A percentile compares a stretch with the other conserved stretches of the same genome.
These are phyloP conservation scores for Apogon talboti DNA, from an alignment of 2,797 vertebrate genomes.

Conservation along the genomic window DNA sequence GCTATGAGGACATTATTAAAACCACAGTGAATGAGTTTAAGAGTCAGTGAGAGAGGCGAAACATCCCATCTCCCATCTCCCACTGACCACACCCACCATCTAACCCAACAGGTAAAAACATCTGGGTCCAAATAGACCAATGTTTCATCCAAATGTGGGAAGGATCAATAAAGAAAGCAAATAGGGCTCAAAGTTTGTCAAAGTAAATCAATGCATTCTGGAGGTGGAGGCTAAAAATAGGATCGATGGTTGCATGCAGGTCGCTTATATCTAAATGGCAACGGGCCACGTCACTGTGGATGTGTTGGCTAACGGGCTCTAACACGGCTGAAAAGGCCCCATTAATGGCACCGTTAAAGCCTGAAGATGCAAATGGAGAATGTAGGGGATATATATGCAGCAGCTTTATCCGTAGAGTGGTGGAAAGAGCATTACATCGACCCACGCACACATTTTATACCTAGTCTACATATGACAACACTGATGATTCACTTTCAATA, in stretches of 20 bases:
- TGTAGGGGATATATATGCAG: conserved; percentile 11
- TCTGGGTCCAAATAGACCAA: neutral
- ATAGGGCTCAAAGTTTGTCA: conserved; percentile 33
- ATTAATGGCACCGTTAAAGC: conserved; percentile 33
- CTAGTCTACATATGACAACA: conserved; percentile 3
- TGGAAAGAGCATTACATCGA: conserved; percentile 8
- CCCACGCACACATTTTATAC: neutral
- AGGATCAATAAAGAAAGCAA: conserved; percentile 33
- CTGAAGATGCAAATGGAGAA: conserved; percentile 20
- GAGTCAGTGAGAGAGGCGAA: no score
- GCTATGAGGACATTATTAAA: no score
- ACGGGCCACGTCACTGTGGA: conserved; percentile 19
- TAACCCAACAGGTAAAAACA: no score
- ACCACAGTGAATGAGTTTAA: no score
- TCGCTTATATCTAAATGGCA: conserved; percentile 26
- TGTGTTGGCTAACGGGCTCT: conserved; percentile 20
- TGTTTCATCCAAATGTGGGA: conserved; percentile 24
- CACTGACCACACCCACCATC: neutral
- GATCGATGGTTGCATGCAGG: conserved; percentile 30
- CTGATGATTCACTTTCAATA: no score
- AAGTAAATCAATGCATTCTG: conserved; percentile 31
- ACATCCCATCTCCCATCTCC: no score
- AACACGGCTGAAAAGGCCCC: conserved; percentile 29
- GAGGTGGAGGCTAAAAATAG: conserved; percentile 14
- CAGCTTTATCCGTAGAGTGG: conserved; percentile 9